Evolutionary conservation across 1,140 invertebrate genomes (phyloP).

Genomic region (Druon quercuslanigerum): DNA sequence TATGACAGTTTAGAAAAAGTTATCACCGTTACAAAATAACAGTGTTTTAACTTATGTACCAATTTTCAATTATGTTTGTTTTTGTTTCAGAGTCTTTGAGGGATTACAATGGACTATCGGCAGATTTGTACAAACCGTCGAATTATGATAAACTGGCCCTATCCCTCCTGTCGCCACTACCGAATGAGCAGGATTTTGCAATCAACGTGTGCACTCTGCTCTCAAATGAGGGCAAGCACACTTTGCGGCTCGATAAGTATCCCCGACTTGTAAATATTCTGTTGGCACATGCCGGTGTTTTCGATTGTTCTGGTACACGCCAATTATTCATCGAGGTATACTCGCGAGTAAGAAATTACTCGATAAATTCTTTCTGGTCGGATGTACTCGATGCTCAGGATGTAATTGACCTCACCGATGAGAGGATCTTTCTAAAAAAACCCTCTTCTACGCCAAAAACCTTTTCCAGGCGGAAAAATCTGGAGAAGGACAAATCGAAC

Average conservation of each 20-base stretch:
- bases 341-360: slow-evolving; percentile 82
- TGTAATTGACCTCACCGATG: slow-evolving; percentile 83
- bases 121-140: slow-evolving; percentile 84
- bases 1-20: no score
- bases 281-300: slow-evolving; percentile 95
- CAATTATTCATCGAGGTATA: slow-evolving; percentile 86
- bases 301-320: slow-evolving; percentile 82
- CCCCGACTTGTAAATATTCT: slow-evolving; percentile 91
- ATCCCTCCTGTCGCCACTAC: slow-evolving; percentile 93
- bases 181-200: slow-evolving; percentile 99
- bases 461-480: slow-evolving; percentile 67
- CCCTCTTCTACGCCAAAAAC: slow-evolving; percentile 55
- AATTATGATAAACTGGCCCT: slow-evolving; percentile 92
- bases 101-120: slow-evolving; percentile 81
- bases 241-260: slow-evolving; percentile 88
- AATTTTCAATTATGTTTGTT: slow-evolving; percentile 39
- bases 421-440: slow-evolving; percentile 78
- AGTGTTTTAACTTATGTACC: no score
- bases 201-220: slow-evolving; percentile 97
- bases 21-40: no score
- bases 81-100: slow-evolving; percentile 80
- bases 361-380: slow-evolving; percentile 86
- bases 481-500: slow-evolving; percentile 58
- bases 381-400: slow-evolving; percentile 80
- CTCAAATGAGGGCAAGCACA: slow-evolving; percentile 94